Conservation (phyloP, 2,888 invertebrate genomes). For the Dexiosoma caninum region DNA sequence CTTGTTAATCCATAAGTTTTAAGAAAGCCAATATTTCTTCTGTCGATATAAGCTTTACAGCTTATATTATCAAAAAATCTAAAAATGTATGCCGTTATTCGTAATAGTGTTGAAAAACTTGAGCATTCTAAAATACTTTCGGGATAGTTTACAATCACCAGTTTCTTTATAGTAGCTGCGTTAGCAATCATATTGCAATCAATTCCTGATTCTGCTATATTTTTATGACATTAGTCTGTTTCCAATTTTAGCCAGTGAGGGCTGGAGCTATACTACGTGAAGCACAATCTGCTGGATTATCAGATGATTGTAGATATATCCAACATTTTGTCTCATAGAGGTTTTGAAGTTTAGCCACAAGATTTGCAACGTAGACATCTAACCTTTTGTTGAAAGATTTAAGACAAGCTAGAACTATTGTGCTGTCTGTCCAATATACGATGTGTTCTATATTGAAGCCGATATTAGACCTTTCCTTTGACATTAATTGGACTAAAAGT, state of each 20-base stretch:
- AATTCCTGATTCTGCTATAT: background rate
- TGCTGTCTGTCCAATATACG: no score
- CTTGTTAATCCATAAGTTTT: slow-evolving; percentile 2
- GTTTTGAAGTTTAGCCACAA: background rate
- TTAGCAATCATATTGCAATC: no score
- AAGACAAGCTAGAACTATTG: no score
- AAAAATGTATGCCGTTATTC: background rate
- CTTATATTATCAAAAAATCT: no score
- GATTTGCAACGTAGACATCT: no score
- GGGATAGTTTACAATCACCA: background rate
- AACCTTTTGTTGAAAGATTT: no score
- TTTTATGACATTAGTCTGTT: background rate
- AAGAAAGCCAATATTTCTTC: background rate
- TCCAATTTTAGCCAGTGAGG: background rate
- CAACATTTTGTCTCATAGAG: background rate
- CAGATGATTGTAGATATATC: background rate
- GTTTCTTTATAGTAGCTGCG: no score
- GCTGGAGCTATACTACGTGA: background rate
- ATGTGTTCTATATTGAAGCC: no score
- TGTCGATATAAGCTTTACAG: background rate
- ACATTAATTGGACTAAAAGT: no score
- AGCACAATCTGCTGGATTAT: slow-evolving; percentile 16
- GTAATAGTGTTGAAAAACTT: background rate
- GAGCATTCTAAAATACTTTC: background rate
- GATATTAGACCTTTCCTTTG: no score